Conservation (phyloP, 2,888 invertebrate species). For the Eupithecia tripunctaria region DNA sequence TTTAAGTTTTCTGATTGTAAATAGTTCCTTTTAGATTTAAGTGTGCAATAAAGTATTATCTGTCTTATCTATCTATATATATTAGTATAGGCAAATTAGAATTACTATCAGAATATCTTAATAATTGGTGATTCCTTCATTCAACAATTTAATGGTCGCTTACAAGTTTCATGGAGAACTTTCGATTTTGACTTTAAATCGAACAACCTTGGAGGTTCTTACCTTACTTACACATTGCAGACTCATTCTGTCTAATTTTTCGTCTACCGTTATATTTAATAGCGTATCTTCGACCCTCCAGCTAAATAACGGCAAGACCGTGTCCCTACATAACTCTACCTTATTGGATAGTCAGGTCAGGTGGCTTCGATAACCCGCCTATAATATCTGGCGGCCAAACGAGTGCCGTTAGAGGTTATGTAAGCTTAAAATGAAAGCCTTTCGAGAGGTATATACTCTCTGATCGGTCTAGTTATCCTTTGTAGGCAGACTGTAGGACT, state of each 20-base stretch:
- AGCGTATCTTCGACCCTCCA: background rate
- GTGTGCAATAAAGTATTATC: too few species aligned
- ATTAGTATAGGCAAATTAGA: too few species aligned
- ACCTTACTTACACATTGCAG: background rate
- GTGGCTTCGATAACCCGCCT: conserved; percentile 19
- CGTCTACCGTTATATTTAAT: conserved; percentile 5
- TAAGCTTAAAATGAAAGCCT: conserved; percentile 1
- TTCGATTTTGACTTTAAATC: background rate
- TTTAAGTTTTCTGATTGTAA: too few species aligned
- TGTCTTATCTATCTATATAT: too few species aligned
- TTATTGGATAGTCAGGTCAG: conserved; percentile 32
- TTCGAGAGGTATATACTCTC: background rate
- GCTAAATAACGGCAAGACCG: conserved; percentile 33
- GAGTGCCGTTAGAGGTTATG: conserved; percentile 10
- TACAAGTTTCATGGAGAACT: background rate
- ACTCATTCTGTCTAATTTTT: background rate
- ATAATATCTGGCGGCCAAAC: conserved; percentile 14
- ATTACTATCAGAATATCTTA: too few species aligned
- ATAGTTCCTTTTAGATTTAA: too few species aligned
- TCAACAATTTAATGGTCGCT: background rate
- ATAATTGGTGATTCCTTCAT: too few species aligned
- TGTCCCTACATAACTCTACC: conserved; percentile 36
- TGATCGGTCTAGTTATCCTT: background rate
- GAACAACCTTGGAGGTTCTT: background rate
- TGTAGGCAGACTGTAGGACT: background rate